Evolutionary conservation across 2,113 vertebrate genomes (phyloP).

Genomic region (Procavia capensis): DNA sequence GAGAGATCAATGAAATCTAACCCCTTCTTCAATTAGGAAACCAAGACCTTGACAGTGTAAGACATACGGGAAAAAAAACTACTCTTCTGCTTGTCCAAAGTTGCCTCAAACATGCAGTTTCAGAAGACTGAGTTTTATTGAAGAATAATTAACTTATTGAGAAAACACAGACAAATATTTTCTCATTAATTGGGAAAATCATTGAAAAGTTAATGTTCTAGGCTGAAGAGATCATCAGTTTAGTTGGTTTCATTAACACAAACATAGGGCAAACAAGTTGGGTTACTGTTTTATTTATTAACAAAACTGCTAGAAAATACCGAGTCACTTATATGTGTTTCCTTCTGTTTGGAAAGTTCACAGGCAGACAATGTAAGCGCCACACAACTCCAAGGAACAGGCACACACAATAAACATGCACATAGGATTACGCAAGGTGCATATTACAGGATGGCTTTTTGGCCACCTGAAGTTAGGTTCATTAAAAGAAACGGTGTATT

Average conservation of each 20-base stretch:
- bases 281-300: not conserved
- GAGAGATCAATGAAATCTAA: not conserved
- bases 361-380: not conserved
- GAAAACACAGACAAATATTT: not conserved
- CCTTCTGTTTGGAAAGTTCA: slow-evolving; percentile 40
- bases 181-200: not conserved
- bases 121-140: not conserved
- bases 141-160: not conserved
- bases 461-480: slow-evolving; percentile 61
- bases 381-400: not conserved
- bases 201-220: not conserved
- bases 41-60: not conserved
- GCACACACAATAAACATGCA: not conserved
- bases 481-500: not conserved
- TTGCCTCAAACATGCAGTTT: not conserved
- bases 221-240: not conserved
- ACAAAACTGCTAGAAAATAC: slow-evolving; percentile 52
- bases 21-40: not conserved
- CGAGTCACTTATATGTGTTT: not conserved
- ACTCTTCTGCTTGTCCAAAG: not conserved
- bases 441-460: not conserved
- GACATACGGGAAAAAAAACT: not conserved
- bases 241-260: not conserved
- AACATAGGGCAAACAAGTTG: slow-evolving; percentile 33
- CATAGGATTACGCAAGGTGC: slow-evolving; percentile 22